Conservation (phyloP, 2,888 invertebrate species). For the Escarpia spicata region DNA sequence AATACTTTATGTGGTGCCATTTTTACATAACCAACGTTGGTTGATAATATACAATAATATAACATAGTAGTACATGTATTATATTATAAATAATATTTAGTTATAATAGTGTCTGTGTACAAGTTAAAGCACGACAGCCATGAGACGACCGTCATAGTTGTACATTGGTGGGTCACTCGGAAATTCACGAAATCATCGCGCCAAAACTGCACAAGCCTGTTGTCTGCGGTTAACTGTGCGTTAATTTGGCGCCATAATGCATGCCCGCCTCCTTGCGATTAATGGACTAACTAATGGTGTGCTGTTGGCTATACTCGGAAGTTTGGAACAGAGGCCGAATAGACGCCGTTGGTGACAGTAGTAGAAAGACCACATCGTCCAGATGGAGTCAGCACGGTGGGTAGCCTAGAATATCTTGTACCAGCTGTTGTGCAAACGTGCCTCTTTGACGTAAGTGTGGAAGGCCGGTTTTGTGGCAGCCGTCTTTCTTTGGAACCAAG, state of each 20-base stretch:
- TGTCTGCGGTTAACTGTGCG: not conserved
- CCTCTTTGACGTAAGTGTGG: conserved; percentile 8
- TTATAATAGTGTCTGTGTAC: too few relatives aligned
- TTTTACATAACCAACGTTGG: too few relatives aligned
- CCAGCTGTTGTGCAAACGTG: conserved; percentile 13
- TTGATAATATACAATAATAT: too few relatives aligned
- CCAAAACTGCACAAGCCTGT: conserved; percentile 27
- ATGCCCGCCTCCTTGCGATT: conserved; percentile 52
- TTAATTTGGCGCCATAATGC: conserved; percentile 43
- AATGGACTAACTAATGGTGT: conserved; percentile 40
- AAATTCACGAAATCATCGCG: conserved; percentile 30
- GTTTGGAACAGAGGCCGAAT: conserved; percentile 22
- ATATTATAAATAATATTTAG: too few relatives aligned
- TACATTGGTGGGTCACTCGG: not conserved
- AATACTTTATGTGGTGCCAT: too few relatives aligned
- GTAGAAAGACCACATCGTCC: conserved; percentile 25
- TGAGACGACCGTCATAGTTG: conserved; percentile 26
- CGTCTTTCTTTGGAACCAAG: not conserved
- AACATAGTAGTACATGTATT: too few relatives aligned
- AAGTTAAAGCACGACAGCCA: not conserved
- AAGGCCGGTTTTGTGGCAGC: not conserved
- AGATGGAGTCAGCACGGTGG: conserved; percentile 45
- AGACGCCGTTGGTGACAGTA: conserved; percentile 17
- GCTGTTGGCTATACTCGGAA: not conserved
- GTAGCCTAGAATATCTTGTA: conserved; percentile 33